These are phyloP conservation scores for Venusia cambrica DNA, from an alignment of 2,888 invertebrate genomes.

Conservation along the genomic window DNA sequence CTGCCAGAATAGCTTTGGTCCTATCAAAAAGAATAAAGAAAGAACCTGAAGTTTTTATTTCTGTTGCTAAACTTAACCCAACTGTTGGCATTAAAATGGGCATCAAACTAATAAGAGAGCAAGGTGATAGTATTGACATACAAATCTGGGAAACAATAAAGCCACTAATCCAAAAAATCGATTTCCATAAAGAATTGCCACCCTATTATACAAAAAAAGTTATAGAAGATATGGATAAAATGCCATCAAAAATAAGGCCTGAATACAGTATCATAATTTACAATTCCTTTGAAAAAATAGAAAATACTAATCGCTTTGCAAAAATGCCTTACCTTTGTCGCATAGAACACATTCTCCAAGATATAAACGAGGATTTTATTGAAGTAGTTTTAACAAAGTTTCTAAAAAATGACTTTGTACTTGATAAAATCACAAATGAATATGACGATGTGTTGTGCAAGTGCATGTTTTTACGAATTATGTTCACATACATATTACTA, in stretches of 20 bases:
- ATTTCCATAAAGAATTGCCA: constrained; percentile 24
- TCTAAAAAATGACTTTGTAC: constrained; percentile 24
- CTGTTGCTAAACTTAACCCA: constrained; percentile 38
- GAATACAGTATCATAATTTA: constrained; percentile 46
- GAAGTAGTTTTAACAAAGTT: constrained; percentile 20
- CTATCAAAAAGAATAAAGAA: constrained; percentile 37
- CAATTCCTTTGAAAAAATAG: constrained; percentile 27
- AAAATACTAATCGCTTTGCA: constrained; percentile 16
- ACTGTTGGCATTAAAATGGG: constrained; percentile 40
- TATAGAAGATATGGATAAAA: constrained; percentile 22
- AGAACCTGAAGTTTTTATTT: constrained; percentile 30
- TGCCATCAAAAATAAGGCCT: constrained; percentile 39
- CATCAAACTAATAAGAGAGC: constrained; percentile 33
- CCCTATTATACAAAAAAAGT: constrained; percentile 3
- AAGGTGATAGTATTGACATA: constrained; percentile 29
- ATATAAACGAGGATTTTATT: constrained; percentile 16
- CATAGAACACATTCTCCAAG: constrained; percentile 27
- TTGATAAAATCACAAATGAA: constrained; percentile 21
- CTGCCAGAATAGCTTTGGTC: constrained; percentile 40
- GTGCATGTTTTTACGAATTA: constrained; percentile 37
- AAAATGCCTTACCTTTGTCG: constrained; percentile 31
- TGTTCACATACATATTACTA: constrained; percentile 46
- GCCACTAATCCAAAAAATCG: constrained; percentile 34
- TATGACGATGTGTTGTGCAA: constrained; percentile 19
- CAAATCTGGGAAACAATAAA: constrained; percentile 48